These are phyloP conservation scores for Coelopa pilipes DNA, from an alignment of 2,888 invertebrate species.

Conservation along the genomic window DNA sequence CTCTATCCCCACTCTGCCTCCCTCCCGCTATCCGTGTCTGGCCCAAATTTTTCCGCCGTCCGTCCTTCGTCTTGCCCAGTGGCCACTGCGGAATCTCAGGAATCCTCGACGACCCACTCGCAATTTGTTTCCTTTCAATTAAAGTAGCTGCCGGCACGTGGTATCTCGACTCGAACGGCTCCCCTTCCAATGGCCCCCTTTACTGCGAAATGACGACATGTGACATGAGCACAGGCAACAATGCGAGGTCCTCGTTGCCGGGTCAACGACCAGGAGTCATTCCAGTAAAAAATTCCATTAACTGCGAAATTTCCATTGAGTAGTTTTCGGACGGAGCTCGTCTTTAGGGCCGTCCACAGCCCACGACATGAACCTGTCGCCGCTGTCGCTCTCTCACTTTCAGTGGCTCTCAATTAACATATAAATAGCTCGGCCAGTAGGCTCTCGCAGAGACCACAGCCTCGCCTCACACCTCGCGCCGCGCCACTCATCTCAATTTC, in stretches of 20 bases:
- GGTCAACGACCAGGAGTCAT: not conserved
- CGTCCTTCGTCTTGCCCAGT: too few relatives aligned
- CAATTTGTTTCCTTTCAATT: too few relatives aligned
- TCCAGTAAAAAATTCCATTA: conserved; percentile 12
- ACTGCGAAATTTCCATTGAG: conserved; percentile 18
- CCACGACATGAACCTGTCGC: not conserved
- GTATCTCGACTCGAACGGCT: too few relatives aligned
- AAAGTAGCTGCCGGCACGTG: too few relatives aligned
- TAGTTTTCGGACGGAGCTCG: not conserved
- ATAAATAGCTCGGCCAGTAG: conserved; percentile 10
- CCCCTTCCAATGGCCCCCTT: too few relatives aligned
- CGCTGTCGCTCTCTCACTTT: not conserved
- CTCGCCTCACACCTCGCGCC: not conserved
- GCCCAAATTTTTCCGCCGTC: too few relatives aligned
- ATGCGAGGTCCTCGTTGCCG: not conserved
- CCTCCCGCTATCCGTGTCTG: too few relatives aligned
- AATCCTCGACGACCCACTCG: too few relatives aligned
- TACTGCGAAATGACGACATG: too few relatives aligned
- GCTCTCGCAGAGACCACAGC: not conserved
- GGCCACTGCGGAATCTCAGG: too few relatives aligned
- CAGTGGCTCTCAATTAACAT: conserved; percentile 15
- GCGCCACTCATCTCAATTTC: conserved; percentile 6
- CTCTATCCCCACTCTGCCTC: too few relatives aligned
- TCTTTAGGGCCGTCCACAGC: not conserved
- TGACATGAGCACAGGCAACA: not conserved